Evolutionary conservation across 2,113 vertebrate genomes (phyloP).

Genomic region (Acrocephalus kingi): DNA sequence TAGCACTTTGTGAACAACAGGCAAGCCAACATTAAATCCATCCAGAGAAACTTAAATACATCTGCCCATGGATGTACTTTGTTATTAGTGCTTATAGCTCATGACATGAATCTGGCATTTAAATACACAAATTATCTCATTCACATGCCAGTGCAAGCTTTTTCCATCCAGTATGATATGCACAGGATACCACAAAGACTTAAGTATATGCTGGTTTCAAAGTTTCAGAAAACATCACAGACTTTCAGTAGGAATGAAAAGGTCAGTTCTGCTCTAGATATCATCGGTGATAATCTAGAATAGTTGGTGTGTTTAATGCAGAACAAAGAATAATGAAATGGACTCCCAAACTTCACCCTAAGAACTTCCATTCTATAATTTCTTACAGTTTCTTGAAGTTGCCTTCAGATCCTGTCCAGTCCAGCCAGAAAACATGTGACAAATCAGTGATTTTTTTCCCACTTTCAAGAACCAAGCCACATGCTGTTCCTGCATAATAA

Average conservation of each 20-base stretch:
- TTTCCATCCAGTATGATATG: background rate
- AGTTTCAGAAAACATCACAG: background rate
- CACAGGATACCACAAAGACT: background rate
- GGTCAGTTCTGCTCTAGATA: background rate
- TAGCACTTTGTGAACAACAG: background rate
- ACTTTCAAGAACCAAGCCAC: background rate
- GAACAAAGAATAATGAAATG: background rate
- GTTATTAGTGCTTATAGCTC: background rate
- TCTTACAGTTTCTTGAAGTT: background rate
- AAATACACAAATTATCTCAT: background rate
- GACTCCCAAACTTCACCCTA: background rate
- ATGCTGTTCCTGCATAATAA: background rate
- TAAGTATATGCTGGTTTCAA: background rate
- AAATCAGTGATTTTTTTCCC: background rate
- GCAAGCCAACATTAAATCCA: background rate
- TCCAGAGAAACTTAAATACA: background rate
- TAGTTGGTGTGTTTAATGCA: background rate
- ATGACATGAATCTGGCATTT: background rate
- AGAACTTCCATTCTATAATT: background rate
- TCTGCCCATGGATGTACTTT: background rate
- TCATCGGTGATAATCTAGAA: background rate
- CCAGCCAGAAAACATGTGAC: background rate
- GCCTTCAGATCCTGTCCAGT: background rate
- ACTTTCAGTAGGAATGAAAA: background rate
- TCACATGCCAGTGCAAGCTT: background rate